phyloP scores from a whole-genome alignment of 2,888 invertebrate genomes.

The Holacanthella duospinosa region DNA sequence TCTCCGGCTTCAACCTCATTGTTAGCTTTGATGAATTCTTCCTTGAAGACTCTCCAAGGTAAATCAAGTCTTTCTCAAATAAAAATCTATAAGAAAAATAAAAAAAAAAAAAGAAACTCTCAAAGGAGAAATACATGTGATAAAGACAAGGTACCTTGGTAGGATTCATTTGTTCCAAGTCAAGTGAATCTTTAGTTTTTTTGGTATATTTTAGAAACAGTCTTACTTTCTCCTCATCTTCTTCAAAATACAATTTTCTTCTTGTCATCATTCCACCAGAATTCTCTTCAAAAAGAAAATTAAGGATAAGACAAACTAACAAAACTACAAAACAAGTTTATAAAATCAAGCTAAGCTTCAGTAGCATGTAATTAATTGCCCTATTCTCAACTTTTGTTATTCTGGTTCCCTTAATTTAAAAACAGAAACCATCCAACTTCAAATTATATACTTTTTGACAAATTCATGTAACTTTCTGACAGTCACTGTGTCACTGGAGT shows the following conservation, averaged over 20 bases:
- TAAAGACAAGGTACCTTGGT: background rate
- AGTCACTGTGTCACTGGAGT: too few relatives aligned
- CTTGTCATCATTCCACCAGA: background rate
- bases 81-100: background rate
- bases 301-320: too few relatives aligned
- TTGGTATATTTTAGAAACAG: background rate
- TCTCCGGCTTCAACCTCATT: slow-evolving; percentile 57
- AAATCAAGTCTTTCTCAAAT: slow-evolving; percentile 40
- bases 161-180: background rate
- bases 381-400: too few relatives aligned
- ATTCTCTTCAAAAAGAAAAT: too few relatives aligned
- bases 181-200: background rate
- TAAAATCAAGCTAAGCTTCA: too few relatives aligned
- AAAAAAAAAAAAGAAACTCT: background rate
- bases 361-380: too few relatives aligned
- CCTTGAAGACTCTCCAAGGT: slow-evolving; percentile 67
- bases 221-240: background rate
- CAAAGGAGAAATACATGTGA: background rate
- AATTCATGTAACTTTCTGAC: too few relatives aligned
- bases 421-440: too few relatives aligned
- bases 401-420: too few relatives aligned
- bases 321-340: too few relatives aligned
- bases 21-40: slow-evolving; percentile 66
- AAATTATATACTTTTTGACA: too few relatives aligned
- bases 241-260: background rate